A percentile compares a stretch with the other conserved stretches of the same genome.
phyloP scores from a whole-genome alignment of 2,888 invertebrate genomes.

The Carpatolechia fugitivella region DNA sequence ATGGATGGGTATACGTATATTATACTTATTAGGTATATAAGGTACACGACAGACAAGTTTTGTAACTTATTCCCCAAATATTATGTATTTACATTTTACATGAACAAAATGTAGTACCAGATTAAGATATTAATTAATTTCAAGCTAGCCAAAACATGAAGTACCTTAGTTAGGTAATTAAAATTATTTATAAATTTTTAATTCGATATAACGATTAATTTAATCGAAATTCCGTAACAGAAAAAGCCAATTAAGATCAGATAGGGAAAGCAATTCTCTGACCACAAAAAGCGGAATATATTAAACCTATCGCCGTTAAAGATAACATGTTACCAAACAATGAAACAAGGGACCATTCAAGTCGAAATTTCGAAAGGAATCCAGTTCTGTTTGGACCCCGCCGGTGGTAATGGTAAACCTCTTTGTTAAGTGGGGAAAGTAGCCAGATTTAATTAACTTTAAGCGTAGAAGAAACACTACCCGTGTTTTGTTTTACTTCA shows the following conservation, averaged over 20 bases:
- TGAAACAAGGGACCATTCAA: constrained; percentile 52
- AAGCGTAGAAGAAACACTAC: background rate
- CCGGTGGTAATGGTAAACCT: background rate
- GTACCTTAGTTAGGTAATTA: too few relatives aligned
- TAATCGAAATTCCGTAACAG: background rate
- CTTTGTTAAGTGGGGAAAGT: background rate
- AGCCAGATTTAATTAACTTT: background rate
- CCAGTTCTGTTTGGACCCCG: constrained; percentile 38
- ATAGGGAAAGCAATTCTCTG: background rate
- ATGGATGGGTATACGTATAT: too few relatives aligned
- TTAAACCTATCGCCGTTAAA: constrained; percentile 19
- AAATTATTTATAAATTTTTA: too few relatives aligned
- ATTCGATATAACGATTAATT: too few relatives aligned
- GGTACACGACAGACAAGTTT: too few relatives aligned
- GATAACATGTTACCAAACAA: constrained; percentile 44
- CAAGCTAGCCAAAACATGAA: too few relatives aligned
- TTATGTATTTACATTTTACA: too few relatives aligned
- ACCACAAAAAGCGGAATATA: constrained; percentile 10
- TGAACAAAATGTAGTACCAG: too few relatives aligned
- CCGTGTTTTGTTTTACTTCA: too few relatives aligned
- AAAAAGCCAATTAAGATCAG: background rate
- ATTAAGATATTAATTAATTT: too few relatives aligned
- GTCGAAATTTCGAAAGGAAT: constrained; percentile 55
- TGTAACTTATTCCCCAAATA: too few relatives aligned
- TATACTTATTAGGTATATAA: too few relatives aligned